Evolutionary conservation across 1,140 invertebrate species (phyloP), one percentile per base, ranked within the genome.

Genomic region (Aphaenogaster floridana): DNA sequence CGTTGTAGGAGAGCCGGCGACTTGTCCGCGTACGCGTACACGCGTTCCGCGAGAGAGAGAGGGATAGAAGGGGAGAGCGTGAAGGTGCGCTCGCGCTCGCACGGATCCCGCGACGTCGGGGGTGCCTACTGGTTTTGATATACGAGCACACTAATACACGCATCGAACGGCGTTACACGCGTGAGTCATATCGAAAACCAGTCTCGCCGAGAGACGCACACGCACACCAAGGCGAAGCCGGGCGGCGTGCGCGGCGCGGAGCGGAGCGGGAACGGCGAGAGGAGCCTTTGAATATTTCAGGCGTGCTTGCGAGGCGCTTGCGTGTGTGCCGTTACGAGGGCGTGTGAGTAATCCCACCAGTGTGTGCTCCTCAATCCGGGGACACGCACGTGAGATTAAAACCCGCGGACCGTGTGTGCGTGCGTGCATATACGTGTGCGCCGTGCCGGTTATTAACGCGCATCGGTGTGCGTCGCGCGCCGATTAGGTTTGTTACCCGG

Each of bases 51-150:
- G 54, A 72, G 68, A n/a, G 3, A 74, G 52, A 83, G 4, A 61
- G 13, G 36, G 9, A 83, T 17, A 72, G 28, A 57, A n/a, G 42
- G 28, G 34, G 36, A 39, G 50, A 64, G 57, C 79, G 15, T 36
- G 36, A 17, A n/a, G 52, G 9, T 48, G 21, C 11, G 61, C 45
- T n/a, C 45, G 45, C 81, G 66, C 45, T 61, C 80, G 61, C 52
- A 34, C 74, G 72, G 93, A 93, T 93, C 93, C 92, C 91, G 90
- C 93, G 90, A 94, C 91, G 91, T 94, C 93, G 94, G 94, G 94
- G 93, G 93, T 94, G 94, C 93, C 94, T 95, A 95, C 94, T 95
- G 94, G 94, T 94, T 95, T 95, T 95, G 94, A 95, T 95, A 95
- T 95, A 95, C 93, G 94, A 95, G 94, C 94, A 89, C 93, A 94